Conservation (phyloP, 2,797 vertebrate species). For the Alauda arvensis region DNA sequence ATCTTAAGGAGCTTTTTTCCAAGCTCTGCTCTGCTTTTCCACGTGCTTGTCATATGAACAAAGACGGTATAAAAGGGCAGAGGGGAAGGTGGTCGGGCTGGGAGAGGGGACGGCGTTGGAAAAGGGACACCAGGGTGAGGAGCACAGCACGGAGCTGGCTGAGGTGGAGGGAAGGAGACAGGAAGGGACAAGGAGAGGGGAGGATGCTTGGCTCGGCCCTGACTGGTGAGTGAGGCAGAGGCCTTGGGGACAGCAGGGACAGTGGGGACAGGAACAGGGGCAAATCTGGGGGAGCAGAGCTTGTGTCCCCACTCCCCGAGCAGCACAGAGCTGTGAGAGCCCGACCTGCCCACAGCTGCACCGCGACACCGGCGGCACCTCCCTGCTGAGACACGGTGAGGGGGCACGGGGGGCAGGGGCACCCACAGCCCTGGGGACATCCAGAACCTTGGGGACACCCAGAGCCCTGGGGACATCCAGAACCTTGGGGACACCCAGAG, state of each 20-base stretch:
- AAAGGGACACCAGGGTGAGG: background rate
- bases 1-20: constrained; percentile 60
- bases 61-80: constrained; percentile 47
- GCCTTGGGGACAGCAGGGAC: background rate
- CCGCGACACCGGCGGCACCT: background rate
- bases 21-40: constrained; percentile 15
- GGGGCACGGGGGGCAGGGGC: background rate
- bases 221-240: background rate
- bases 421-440: background rate
- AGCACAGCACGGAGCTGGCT: background rate
- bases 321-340: background rate
- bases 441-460: background rate
- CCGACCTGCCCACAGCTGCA: fast-evolving
- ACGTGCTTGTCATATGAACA: constrained; percentile 66
- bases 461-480: no score
- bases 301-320: fast-evolving
- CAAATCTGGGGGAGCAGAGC: background rate
- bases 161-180: background rate
- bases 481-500: background rate
- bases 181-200: background rate
- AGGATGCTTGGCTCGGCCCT: background rate
- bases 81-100: background rate
- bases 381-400: background rate
- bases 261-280: background rate
- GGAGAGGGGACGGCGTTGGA: background rate